phyloP scores from a whole-genome alignment of 2,797 vertebrate species.

The Sebastes trivittatus region DNA sequence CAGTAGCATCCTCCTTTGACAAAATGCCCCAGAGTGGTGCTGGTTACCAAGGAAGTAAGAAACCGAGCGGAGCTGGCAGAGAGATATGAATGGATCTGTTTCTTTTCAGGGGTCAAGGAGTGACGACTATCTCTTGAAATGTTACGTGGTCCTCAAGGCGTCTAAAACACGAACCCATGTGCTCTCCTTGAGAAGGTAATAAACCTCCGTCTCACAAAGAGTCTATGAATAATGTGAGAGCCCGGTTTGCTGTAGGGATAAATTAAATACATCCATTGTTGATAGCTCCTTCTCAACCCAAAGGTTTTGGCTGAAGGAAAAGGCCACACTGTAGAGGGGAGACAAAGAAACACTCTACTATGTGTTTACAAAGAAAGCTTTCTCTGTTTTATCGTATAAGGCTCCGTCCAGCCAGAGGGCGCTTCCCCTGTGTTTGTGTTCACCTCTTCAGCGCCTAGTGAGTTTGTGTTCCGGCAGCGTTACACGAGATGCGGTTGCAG shows the following conservation, averaged over 20 bases:
- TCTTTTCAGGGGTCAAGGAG: slow-evolving; percentile 70
- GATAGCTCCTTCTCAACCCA: slow-evolving; percentile 62
- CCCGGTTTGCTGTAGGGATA: slow-evolving; percentile 65
- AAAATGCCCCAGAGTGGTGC: slow-evolving; percentile 35
- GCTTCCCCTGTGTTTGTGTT: slow-evolving; percentile 60
- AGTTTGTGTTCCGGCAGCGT: slow-evolving; percentile 29
- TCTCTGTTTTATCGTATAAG: slow-evolving; percentile 58
- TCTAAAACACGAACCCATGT: slow-evolving; percentile 68
- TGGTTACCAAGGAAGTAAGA: slow-evolving; percentile 40
- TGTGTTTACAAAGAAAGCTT: slow-evolving; percentile 67
- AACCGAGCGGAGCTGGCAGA: slow-evolving; percentile 20
- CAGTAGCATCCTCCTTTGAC: slow-evolving; percentile 13
- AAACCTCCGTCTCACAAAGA: slow-evolving; percentile 71
- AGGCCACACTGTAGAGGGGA: slow-evolving; percentile 57
- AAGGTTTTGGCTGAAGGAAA: slow-evolving; percentile 77
- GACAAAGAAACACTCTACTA: slow-evolving; percentile 75
- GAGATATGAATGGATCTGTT: slow-evolving; percentile 69
- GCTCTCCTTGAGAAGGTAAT: slow-evolving; percentile 76
- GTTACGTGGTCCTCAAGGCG: slow-evolving; percentile 70
- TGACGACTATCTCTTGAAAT: slow-evolving; percentile 67
- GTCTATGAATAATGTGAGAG: slow-evolving; percentile 70
- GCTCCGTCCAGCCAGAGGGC: slow-evolving; percentile 54
- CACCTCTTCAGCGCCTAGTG: slow-evolving; percentile 59
- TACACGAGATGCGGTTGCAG: slow-evolving; percentile 24
- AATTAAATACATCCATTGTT: slow-evolving; percentile 73